phyloP scores from a whole-genome alignment of 2,888 invertebrate genomes.

The Habroteleia sp. region DNA sequence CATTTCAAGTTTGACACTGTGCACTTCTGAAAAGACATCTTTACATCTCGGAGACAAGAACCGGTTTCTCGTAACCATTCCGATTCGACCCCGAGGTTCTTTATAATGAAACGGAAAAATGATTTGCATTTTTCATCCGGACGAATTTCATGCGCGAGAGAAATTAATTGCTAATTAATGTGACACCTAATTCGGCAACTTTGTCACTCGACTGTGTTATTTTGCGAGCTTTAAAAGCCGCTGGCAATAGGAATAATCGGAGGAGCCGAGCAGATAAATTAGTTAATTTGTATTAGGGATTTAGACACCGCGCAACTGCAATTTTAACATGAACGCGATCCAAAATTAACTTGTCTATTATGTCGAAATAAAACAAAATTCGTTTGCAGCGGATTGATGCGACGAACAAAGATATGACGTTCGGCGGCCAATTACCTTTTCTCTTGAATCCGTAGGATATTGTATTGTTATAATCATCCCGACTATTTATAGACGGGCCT shows the following conservation, averaged over 20 bases:
- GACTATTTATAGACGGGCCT: conserved; percentile 51
- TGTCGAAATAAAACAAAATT: conserved; percentile 26
- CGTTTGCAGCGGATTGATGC: conserved; percentile 28
- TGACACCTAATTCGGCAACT: too few relatives aligned
- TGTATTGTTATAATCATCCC: conserved; percentile 55
- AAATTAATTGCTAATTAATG: too few relatives aligned
- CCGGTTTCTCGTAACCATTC: conserved; percentile 48
- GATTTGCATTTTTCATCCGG: conserved; percentile 44
- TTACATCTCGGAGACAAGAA: conserved; percentile 36
- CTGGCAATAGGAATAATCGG: too few relatives aligned
- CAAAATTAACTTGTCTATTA: conserved; percentile 41
- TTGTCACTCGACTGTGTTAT: too few relatives aligned
- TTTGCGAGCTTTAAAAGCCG: too few relatives aligned
- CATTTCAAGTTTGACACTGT: conserved; percentile 47
- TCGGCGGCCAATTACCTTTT: conserved; percentile 37
- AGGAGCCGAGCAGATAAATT: conserved; percentile 18
- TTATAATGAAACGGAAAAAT: conserved; percentile 40
- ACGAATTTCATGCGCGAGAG: too few relatives aligned
- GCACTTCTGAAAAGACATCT: conserved; percentile 50
- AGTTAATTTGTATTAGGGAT: conserved; percentile 34
- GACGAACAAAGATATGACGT: conserved; percentile 14
- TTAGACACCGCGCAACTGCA: conserved; percentile 30
- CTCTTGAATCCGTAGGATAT: conserved; percentile 13
- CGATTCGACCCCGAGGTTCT: conserved; percentile 15
- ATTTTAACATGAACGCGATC: conserved; percentile 19